Conservation (phyloP, 2,113 vertebrate genomes). For the Gulo gulo region DNA sequence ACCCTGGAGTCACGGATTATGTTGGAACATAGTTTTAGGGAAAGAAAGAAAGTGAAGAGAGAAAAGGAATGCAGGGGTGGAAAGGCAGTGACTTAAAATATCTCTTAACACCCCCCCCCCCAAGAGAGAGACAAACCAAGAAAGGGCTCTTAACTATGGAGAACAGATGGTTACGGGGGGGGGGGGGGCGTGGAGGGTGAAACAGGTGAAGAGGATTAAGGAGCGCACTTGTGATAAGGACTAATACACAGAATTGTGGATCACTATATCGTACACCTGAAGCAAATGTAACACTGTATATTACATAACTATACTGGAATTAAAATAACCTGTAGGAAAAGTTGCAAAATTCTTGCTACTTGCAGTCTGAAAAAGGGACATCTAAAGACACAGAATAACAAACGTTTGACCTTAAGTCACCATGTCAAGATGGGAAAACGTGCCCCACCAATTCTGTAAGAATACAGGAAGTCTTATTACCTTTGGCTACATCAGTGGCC, state of each 20-base stretch:
- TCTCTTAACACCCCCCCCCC: neutral
- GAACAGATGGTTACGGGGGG: neutral
- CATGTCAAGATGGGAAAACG: neutral
- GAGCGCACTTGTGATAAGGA: neutral
- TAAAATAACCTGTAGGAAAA: neutral
- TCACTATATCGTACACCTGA: neutral
- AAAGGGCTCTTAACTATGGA: neutral
- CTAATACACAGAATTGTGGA: neutral
- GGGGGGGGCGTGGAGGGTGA: neutral
- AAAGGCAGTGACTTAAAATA: slow-evolving; percentile 33
- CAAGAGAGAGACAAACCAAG: neutral
- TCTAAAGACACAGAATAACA: slow-evolving; percentile 32
- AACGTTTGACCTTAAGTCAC: neutral
- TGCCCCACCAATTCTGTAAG: neutral
- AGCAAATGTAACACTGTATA: neutral
- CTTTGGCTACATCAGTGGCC: slow-evolving; percentile 98
- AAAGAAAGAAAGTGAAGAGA: neutral
- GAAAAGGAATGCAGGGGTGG: neutral
- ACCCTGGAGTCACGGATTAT: slow-evolving; percentile 6
- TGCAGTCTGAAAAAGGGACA: neutral
- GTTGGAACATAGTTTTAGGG: neutral
- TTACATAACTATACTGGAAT: neutral
- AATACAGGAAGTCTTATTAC: slow-evolving; percentile 77
- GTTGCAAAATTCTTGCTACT: slow-evolving; percentile 1
- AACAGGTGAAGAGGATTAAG: neutral